Percentiles rank a stretch among this genome's conserved stretches.
Evolutionary conservation across 2,888 invertebrate species (phyloP).

Genomic region (Smittia aterrima): DNA sequence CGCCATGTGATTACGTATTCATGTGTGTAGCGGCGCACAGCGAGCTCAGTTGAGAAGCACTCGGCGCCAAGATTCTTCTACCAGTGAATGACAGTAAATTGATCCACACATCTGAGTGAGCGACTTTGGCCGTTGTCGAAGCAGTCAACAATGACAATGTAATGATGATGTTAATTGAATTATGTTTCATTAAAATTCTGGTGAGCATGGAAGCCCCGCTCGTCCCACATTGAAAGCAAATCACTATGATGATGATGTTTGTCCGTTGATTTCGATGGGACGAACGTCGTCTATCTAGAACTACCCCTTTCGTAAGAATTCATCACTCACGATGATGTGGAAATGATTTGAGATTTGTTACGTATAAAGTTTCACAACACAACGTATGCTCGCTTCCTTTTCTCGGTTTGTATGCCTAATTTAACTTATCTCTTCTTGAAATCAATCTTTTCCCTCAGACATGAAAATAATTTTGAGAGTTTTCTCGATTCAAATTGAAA

Average conservation of each 20-base stretch:
- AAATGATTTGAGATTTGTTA: too few relatives aligned
- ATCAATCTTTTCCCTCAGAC: too few relatives aligned
- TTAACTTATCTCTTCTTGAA: too few relatives aligned
- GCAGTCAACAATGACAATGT: not conserved
- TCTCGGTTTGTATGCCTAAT: too few relatives aligned
- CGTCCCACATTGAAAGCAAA: not conserved
- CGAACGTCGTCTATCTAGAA: not conserved
- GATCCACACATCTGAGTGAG: not conserved
- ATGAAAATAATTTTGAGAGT: too few relatives aligned
- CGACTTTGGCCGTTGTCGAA: not conserved
- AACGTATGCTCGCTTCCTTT: too few relatives aligned
- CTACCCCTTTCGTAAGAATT: too few relatives aligned
- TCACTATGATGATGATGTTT: not conserved
- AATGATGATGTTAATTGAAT: conserved; percentile 10
- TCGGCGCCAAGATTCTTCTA: not conserved
- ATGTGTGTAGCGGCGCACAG: not conserved
- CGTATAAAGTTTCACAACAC: too few relatives aligned
- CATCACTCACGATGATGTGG: too few relatives aligned
- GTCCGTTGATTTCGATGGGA: not conserved
- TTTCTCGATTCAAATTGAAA: too few relatives aligned
- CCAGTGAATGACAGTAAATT: conserved; percentile 1
- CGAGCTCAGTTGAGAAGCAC: not conserved
- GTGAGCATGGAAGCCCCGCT: not conserved
- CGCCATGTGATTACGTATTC: not conserved
- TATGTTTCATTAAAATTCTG: conserved; percentile 21